Evolutionary conservation across 2,888 invertebrate genomes (phyloP).

Genomic region (Dicranocentrus wangi): DNA sequence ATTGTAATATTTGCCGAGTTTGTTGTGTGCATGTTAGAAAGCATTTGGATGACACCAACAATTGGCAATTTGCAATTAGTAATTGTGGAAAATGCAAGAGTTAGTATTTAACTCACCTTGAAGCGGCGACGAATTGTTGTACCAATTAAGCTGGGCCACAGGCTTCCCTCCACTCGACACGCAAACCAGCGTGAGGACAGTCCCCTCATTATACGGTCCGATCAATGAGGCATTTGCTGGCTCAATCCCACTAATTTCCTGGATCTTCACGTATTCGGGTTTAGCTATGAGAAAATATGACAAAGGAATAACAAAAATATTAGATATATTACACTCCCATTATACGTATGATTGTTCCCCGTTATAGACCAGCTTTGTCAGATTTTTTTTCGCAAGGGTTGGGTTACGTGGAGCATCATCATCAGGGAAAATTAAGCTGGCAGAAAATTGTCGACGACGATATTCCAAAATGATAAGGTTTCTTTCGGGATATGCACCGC

Average conservation of each 20-base stretch:
- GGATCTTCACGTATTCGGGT: slow-evolving; percentile 84
- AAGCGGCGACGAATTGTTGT: slow-evolving; percentile 82
- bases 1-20: no score
- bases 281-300: slow-evolving; percentile 79
- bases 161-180: slow-evolving; percentile 88
- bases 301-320: background rate
- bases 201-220: slow-evolving; percentile 83
- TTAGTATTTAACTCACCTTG: slow-evolving; percentile 76
- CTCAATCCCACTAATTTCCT: slow-evolving; percentile 80
- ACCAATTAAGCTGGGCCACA: slow-evolving; percentile 89
- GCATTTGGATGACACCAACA: no score
- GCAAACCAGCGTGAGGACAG: slow-evolving; percentile 82
- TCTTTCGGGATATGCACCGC: background rate
- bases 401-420: slow-evolving; percentile 18
- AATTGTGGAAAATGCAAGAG: no score
- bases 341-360: background rate
- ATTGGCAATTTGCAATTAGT: no score
- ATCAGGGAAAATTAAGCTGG: slow-evolving; percentile 50
- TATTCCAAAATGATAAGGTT: slow-evolving; percentile 25
- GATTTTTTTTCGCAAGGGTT: no score
- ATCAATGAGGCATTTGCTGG: slow-evolving; percentile 80
- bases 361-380: background rate
- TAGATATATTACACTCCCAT: background rate
- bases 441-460: slow-evolving; percentile 42
- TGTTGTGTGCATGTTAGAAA: no score